Conservation (phyloP, 2,888 invertebrate species). For the Chloromyia formosa region DNA sequence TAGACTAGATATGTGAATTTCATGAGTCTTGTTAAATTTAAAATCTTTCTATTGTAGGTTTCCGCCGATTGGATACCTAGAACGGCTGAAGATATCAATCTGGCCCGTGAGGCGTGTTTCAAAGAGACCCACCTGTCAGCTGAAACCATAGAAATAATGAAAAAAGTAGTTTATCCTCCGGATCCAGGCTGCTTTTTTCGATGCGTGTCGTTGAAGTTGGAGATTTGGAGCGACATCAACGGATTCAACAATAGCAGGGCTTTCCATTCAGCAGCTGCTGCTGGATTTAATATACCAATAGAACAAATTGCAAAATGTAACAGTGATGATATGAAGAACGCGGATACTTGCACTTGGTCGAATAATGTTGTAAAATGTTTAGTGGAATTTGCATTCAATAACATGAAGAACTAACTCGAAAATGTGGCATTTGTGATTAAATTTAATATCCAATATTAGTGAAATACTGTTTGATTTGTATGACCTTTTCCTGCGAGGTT, state of each 20-base stretch:
- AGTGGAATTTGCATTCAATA: too few species aligned
- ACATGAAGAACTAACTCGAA: too few species aligned
- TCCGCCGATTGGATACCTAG: background rate
- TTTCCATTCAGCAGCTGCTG: too few species aligned
- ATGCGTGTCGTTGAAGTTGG: background rate
- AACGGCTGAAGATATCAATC: background rate
- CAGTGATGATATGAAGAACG: background rate
- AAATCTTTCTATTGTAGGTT: too few species aligned
- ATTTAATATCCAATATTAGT: too few species aligned
- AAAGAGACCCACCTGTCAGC: background rate
- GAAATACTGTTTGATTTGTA: too few species aligned
- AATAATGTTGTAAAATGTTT: background rate
- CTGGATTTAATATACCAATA: background rate
- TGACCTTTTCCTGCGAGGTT: too few species aligned
- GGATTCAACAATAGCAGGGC: background rate
- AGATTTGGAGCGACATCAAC: background rate
- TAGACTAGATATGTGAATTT: too few species aligned
- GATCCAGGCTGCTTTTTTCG: background rate
- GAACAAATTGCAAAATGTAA: background rate
- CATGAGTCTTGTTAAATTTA: too few species aligned
- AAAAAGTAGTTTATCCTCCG: background rate
- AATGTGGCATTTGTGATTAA: too few species aligned
- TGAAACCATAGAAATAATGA: background rate
- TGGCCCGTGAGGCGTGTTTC: background rate
- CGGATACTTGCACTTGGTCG: background rate